A percentile compares a stretch with the other conserved stretches of the same genome.
phyloP scores from a whole-genome alignment of 2,113 vertebrate genomes.

The Trematocara marginatum region DNA sequence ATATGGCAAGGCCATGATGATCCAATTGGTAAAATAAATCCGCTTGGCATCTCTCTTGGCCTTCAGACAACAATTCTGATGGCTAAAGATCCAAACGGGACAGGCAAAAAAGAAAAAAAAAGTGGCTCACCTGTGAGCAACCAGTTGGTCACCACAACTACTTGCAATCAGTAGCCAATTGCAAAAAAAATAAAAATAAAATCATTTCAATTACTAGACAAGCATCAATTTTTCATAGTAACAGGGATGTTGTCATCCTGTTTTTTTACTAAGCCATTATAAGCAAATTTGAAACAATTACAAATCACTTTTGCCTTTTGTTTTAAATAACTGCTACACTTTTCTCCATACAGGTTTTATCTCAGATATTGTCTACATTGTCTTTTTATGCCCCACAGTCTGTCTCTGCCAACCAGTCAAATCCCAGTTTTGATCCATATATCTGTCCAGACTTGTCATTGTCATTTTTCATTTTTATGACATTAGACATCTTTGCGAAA shows the following conservation, averaged over 20 bases:
- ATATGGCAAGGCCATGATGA: neutral
- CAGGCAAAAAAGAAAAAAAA: neutral
- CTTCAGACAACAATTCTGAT: too few species aligned
- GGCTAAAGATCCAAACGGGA: neutral
- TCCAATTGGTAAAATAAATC: neutral
- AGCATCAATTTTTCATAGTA: neutral
- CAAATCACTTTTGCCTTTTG: neutral
- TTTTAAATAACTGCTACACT: neutral
- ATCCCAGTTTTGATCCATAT: neutral
- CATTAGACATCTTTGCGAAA: neutral
- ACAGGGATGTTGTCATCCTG: neutral
- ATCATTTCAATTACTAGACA: neutral
- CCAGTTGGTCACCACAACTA: neutral
- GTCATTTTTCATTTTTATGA: neutral
- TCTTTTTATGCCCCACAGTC: neutral
- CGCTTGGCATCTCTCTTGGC: neutral
- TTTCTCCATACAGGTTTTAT: neutral
- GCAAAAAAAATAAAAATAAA: neutral
- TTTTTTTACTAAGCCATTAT: rapidly evolving
- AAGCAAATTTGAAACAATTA: neutral
- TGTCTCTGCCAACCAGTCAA: neutral
- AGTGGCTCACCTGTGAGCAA: neutral
- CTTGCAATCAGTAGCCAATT: neutral
- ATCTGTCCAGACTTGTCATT: neutral
- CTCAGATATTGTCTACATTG: neutral